Evolutionary conservation across 2,888 invertebrate genomes (phyloP), one percentile per base, ranked within the genome.

Genomic region (Acholoe squamosa): DNA sequence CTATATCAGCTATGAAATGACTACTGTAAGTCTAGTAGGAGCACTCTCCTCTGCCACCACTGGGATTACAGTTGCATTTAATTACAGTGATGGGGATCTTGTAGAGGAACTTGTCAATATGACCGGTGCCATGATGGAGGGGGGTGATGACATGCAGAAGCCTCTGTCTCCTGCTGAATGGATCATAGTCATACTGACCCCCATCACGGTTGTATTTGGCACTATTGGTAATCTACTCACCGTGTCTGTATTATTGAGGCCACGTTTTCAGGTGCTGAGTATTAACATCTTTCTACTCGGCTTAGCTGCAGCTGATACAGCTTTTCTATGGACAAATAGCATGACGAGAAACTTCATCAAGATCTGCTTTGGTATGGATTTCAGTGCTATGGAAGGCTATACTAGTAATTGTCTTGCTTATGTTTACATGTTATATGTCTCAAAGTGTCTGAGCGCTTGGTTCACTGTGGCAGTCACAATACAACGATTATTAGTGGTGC

Each of bases 281-380:
- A 86, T 86, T 19, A 54, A 54, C 19, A n/a, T n/a, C 28, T 54
- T 54, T 28, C 86, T 86, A 5, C 0, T 86, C 7, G 25, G 54
- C 52, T 28, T 86, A 54, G 86, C 86, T 10, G 54, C 22, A 12
- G 86, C 86, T 22, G 86, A 86, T 25, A 86, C 86, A 28, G 56
- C 86, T 0, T 86, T 86, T 28, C 86, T 86, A 14, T 86, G 86
- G 86, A 86, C 86, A 22, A 86, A 86, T n/a, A 86, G 86, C 86
- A 86, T 56, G 86, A 86, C 86, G 0, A 52, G 86, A 28, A 54
- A 28, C 33, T 86, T 86, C 54, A 86, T 86, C 33, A 86, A 86
- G 28, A 86, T 86, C 52, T 54, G 28, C 54, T 86, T 52, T 19
- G 86, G 86, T 19, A 19, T 86, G 16, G 54, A 86, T 31, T 86